These are phyloP conservation scores for Agelas oroides DNA, from an alignment of 37 sponge, comb jelly and placozoan species.

Conservation along the genomic window DNA sequence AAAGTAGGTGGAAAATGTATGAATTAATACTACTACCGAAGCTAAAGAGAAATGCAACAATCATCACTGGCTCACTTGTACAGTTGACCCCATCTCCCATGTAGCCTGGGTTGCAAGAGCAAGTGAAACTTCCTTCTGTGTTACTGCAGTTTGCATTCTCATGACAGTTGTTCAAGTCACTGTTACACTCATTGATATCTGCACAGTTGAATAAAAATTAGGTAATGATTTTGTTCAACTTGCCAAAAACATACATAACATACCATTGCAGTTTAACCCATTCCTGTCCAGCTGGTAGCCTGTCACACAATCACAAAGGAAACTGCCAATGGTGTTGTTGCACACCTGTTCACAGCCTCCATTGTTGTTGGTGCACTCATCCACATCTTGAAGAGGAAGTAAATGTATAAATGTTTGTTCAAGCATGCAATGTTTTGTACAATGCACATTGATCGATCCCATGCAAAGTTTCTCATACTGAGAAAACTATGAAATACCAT, in stretches of 20 bases:
- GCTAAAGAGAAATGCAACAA: too few relatives aligned
- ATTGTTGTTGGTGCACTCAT: neutral
- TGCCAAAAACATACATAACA: too few relatives aligned
- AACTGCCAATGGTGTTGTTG: conserved; percentile 8
- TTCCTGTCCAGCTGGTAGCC: conserved; percentile 5
- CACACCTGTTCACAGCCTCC: conserved; percentile 9
- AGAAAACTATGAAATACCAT: too few relatives aligned
- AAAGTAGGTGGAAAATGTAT: too few relatives aligned
- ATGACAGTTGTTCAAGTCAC: neutral
- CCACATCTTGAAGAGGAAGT: too few relatives aligned
- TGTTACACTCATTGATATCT: conserved; percentile 51
- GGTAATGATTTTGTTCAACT: too few relatives aligned
- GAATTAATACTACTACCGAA: too few relatives aligned
- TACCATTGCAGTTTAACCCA: neutral
- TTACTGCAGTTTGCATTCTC: conserved; percentile 13
- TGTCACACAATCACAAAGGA: conserved; percentile 4
- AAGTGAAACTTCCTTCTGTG: conserved; percentile 34
- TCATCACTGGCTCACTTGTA: conserved; percentile 3
- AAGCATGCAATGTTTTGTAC: too few relatives aligned
- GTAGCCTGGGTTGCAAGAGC: neutral
- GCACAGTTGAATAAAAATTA: too few relatives aligned
- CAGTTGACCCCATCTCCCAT: neutral
- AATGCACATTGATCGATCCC: too few relatives aligned
- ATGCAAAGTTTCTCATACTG: too few relatives aligned
- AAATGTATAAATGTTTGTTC: too few relatives aligned